phyloP scores from a whole-genome alignment of 2,113 vertebrate genomes.

The Myotis brandtii region DNA sequence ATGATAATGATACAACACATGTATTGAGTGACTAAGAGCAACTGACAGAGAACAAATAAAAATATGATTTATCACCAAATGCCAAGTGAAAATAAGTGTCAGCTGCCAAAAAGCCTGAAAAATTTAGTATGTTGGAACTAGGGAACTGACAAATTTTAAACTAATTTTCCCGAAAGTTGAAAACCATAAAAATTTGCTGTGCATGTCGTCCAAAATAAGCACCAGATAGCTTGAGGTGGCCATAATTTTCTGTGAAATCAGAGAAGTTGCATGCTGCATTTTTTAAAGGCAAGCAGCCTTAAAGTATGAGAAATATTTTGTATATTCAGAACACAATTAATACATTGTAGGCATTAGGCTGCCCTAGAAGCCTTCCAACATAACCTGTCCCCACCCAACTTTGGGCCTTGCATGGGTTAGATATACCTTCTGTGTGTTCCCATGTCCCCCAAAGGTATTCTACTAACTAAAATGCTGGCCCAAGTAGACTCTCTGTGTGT shows the following conservation, averaged over 20 bases:
- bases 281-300: conserved; percentile 20
- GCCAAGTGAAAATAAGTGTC: conserved; percentile 47
- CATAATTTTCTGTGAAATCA: conserved; percentile 41
- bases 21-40: neutral
- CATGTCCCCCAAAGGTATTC: neutral
- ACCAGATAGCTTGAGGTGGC: neutral
- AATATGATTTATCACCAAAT: conserved; percentile 53
- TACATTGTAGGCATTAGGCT: neutral
- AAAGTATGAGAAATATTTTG: conserved; percentile 20
- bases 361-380: neutral
- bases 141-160: conserved; percentile 60
- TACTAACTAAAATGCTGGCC: neutral
- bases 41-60: conserved; percentile 51
- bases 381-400: neutral
- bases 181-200: conserved; percentile 49
- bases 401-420: neutral
- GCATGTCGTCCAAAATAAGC: conserved; percentile 58
- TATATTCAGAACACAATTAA: conserved; percentile 13
- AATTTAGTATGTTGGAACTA: conserved; percentile 52
- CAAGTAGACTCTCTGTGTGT: neutral
- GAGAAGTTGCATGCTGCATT: neutral
- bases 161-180: conserved; percentile 61
- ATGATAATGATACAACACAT: neutral
- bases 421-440: neutral
- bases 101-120: conserved; percentile 44